Percentiles rank a stretch among this genome's conserved stretches.
phyloP scores from a whole-genome alignment of 2,888 invertebrate species.

The Xestia rhomboidea region DNA sequence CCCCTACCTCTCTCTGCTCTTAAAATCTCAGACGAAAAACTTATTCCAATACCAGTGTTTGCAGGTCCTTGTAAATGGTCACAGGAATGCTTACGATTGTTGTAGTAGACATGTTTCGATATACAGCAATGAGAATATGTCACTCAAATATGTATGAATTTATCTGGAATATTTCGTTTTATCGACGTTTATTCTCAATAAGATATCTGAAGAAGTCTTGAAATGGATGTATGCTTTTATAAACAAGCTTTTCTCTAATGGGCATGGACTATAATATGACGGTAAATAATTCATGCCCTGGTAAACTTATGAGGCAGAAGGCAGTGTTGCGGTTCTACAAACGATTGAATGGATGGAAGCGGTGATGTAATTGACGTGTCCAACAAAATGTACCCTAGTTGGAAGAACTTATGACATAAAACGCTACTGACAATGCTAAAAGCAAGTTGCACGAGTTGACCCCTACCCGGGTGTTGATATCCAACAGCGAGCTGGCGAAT shows the following conservation, averaged over 20 bases:
- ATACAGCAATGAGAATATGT: slow-evolving; percentile 58
- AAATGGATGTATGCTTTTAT: background rate
- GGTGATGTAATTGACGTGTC: background rate
- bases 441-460: background rate
- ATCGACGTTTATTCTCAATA: slow-evolving; percentile 22
- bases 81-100: slow-evolving; percentile 44
- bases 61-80: slow-evolving; percentile 44
- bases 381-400: background rate
- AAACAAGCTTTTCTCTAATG: background rate
- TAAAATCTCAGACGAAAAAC: slow-evolving; percentile 18
- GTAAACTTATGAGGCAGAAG: background rate
- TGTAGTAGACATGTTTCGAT: slow-evolving; percentile 49
- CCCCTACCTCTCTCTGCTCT: background rate
- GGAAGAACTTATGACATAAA: background rate
- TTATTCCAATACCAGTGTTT: background rate
- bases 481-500: background rate
- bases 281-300: background rate
- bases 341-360: background rate
- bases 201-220: background rate
- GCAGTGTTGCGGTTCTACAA: background rate
- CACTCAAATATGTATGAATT: slow-evolving; percentile 48
- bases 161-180: slow-evolving; percentile 34
- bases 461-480: background rate
- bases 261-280: background rate
- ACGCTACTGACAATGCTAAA: background rate